Evolutionary conservation across 2,113 vertebrate species (phyloP).

Genomic region (Parotia lawesii): DNA sequence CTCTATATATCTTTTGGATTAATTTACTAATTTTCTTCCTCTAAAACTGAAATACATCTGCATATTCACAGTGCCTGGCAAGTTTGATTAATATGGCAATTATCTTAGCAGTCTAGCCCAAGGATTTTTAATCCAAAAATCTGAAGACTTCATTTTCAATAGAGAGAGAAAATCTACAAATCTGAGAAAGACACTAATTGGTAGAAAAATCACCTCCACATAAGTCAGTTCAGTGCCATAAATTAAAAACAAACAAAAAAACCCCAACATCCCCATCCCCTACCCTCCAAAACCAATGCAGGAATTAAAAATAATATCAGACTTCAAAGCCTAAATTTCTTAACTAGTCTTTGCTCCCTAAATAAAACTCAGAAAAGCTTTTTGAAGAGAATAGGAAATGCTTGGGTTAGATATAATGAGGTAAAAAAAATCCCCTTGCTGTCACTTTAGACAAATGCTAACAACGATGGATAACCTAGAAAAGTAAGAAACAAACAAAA

Average conservation of each 20-base stretch:
- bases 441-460: not conserved
- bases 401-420: not conserved
- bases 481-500: not conserved
- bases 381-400: not conserved
- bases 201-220: not conserved
- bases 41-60: not conserved
- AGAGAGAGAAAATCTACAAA: not conserved
- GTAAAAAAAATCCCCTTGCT: not conserved
- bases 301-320: not conserved
- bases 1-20: not conserved
- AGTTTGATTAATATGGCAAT: not conserved
- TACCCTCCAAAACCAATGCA: not conserved
- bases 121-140: not conserved
- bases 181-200: not conserved
- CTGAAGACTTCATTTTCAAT: not conserved
- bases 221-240: not conserved
- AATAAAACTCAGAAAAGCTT: not conserved
- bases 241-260: not conserved
- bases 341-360: not conserved
- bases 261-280: fast-evolving
- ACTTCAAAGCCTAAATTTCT: not conserved
- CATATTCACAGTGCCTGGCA: not conserved
- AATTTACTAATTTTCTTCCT: not conserved
- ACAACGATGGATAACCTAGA: not conserved
- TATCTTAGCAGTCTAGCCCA: not conserved